A percentile compares a stretch with the other conserved stretches of the same genome.
Evolutionary conservation across 2,113 vertebrate genomes (phyloP).

Genomic region (Nyctibius bracteatus): DNA sequence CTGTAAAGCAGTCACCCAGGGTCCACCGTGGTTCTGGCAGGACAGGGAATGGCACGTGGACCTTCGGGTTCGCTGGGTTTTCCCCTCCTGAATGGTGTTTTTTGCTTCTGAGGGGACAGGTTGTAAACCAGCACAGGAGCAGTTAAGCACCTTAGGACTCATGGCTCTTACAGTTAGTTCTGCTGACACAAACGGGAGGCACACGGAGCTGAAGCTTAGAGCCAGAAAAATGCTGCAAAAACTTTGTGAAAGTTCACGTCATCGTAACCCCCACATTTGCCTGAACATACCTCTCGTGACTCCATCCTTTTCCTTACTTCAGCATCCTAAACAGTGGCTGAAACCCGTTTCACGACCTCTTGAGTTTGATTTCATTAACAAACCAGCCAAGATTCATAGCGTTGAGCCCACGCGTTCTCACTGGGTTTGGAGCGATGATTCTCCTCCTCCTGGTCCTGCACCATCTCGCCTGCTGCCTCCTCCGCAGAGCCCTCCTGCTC

Average conservation of each 20-base stretch:
- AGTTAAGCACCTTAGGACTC: constrained; percentile 4
- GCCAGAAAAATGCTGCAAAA: background rate
- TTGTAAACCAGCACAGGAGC: background rate
- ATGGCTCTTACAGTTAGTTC: background rate
- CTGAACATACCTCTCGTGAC: background rate
- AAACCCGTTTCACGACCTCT: background rate
- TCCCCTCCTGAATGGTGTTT: background rate
- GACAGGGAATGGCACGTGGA: background rate
- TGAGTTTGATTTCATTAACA: background rate
- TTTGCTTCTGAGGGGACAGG: background rate
- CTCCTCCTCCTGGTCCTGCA: background rate
- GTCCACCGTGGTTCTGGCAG: rapidly evolving
- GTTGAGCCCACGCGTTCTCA: rapidly evolving
- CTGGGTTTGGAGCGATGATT: background rate
- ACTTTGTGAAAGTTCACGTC: background rate
- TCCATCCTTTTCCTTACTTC: background rate
- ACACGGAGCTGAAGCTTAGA: background rate
- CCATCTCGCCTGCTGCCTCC: background rate
- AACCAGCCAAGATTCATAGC: background rate
- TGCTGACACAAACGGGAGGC: background rate
- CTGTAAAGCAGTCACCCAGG: background rate
- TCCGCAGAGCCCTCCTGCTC: background rate
- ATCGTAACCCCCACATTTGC: background rate
- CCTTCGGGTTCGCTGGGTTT: background rate
- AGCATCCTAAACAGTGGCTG: background rate